Evolutionary conservation across 1,140 invertebrate species (phyloP).

Genomic region (Hylyphantes graminicola): DNA sequence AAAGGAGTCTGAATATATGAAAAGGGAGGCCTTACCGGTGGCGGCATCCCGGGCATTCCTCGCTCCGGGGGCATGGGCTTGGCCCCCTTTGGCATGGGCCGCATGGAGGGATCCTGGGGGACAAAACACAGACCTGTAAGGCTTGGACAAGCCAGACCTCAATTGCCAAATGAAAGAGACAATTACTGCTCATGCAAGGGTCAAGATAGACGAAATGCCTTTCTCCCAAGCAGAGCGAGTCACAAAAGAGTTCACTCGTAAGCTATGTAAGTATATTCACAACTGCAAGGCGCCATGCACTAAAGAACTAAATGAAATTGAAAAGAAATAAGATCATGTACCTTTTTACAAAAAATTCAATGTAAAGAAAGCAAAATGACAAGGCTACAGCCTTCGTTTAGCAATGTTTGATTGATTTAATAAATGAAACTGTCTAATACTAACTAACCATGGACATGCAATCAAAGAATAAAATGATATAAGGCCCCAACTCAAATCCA

Average conservation of each 20-base stretch:
- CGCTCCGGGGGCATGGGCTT: conserved; percentile 23
- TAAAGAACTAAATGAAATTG: neutral
- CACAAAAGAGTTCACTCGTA: neutral
- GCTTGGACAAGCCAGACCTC: neutral
- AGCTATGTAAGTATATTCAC: no score
- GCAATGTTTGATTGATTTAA: no score
- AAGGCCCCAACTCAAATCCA: no score
- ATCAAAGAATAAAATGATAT: no score
- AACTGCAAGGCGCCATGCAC: neutral
- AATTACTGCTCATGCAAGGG: neutral
- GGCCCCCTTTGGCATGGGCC: conserved; percentile 30
- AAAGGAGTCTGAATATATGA: neutral
- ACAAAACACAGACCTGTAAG: conserved; percentile 22
- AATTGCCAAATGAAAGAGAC: neutral
- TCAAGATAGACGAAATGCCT: neutral
- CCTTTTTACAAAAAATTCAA: no score
- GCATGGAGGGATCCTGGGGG: conserved; percentile 37
- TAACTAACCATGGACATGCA: no score
- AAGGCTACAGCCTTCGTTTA: no score
- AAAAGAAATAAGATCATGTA: no score
- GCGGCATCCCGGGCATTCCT: conserved; percentile 31
- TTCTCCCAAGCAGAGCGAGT: neutral
- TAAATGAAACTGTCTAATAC: no score
- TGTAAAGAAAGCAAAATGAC: no score
- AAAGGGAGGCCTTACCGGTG: conserved; percentile 43